These are phyloP conservation scores for Crotalus tigris DNA, from an alignment of 2,113 vertebrate species.

Conservation along the genomic window DNA sequence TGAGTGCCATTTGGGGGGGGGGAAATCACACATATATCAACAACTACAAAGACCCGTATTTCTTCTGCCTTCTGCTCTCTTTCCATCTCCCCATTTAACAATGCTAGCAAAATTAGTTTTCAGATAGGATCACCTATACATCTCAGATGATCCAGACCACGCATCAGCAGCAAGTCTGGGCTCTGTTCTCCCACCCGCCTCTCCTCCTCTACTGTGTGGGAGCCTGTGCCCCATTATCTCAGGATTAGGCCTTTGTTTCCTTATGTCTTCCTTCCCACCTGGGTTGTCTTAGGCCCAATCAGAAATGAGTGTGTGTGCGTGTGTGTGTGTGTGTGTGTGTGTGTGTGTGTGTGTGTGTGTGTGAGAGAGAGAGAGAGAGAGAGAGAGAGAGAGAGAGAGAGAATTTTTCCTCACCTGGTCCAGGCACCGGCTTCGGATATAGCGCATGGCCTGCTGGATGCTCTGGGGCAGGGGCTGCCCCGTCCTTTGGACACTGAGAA, in stretches of 20 bases:
- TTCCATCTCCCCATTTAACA: too few species aligned
- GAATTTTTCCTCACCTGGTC: conserved; percentile 72
- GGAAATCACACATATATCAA: too few species aligned
- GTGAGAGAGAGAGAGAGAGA: too few species aligned
- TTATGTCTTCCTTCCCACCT: not conserved
- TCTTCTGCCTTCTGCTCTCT: too few species aligned
- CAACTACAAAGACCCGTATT: too few species aligned
- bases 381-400: too few species aligned
- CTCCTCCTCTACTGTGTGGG: not conserved
- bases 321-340: too few species aligned
- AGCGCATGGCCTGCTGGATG: conserved; percentile 88
- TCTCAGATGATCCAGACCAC: too few species aligned
- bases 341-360: too few species aligned
- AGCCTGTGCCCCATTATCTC: not conserved
- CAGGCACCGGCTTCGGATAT: conserved; percentile 80
- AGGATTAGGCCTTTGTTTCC: not conserved
- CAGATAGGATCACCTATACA: too few species aligned
- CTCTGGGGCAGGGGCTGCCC: conserved; percentile 85
- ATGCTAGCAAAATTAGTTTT: too few species aligned
- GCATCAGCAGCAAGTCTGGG: not conserved
- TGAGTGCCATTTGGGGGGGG: too few species aligned
- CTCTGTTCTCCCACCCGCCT: not conserved
- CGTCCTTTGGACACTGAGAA: conserved; percentile 76
- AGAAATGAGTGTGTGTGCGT: not conserved
- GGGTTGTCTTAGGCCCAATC: not conserved